Base-by-base conservation (phyloP, 30 jellyfish, hydroid and myxozoan species). In the Aurelia aurita region DNA sequence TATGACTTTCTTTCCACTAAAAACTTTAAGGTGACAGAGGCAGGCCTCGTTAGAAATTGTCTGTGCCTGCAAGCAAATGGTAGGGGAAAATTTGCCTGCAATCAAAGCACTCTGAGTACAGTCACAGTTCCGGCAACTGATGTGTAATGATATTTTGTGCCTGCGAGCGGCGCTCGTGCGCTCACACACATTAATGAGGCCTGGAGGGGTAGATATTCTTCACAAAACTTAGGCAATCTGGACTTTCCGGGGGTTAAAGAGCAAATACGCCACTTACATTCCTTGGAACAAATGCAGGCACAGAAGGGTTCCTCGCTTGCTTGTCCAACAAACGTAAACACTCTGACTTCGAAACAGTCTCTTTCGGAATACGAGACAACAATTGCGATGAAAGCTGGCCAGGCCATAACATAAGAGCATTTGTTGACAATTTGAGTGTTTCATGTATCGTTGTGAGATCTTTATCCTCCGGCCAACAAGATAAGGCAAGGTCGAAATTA, bases 331-430 rank as follows among this genome's bases (percentile, higher is more conserved):
- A 31, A 21, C 43, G 27, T 62, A 87, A 44, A 29, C 53, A 87
- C 28, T 67, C 84, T 3, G 96, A 87, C 18, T 57, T 58, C 2
- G 5, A 20, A 26, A 76, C 70, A 43, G 43, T 49, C 19, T 59
- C 72, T 28, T 32, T 35, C 19, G 83, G 97, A 26, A 89, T 60
- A 18, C 97, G 81, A 23, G 90, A 77, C 28, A 82, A 29, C 35
- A 89, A 84, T 44, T 89, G 97, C 26, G 93, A 79, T 19, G 97
- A 89, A 0, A 89, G 70, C 43, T 89, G 97, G 20, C 92, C 93
- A 64, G 92, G 93, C 90, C 97, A 79, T 8, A 79, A 77, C 66
- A 63, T 28, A 19, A 89, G 51, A 6, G 92, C 97, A 58, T 82
- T 81, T 18, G 93, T 74, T 66, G 93, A 79, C 69, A 89, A 44